Base-by-base conservation (phyloP, 2,113 vertebrate species). In the Misgurnus mizolepis region DNA sequence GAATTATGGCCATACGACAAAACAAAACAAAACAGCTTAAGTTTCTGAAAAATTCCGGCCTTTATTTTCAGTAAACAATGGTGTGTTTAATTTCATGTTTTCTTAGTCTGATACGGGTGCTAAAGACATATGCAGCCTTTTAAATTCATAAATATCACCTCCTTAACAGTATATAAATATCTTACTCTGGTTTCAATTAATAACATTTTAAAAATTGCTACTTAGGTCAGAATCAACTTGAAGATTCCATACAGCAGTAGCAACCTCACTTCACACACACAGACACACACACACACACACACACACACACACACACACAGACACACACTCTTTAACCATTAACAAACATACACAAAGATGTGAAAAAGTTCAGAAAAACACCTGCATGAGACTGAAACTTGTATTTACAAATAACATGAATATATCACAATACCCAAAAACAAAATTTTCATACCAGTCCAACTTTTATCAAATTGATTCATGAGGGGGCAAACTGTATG, bases 11-110 rank as follows among this genome's bases (percentile, higher is more conserved):
- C 53, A 65, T 6, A 50, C 53, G 39, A 60, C 18, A 1, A 69
- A 69, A 0, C 49, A 53, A 79, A 71, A 34, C 15, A 39, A 74
- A 17, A 7, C 11, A 39, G 7, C 7, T 14, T 0, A 62, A 53
- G 12, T 14, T 67, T 90, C 86, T 90, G 87, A 90, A 92, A 93
- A 92, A 93, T 91, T 92, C 87, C 74, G 69, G 85, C 89, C 86
- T 94, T 93, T 94, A 93, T 93, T 94, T 84, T 81, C 87, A 85
- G 89, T 90, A 89, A 89, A 91, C 88, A 90, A 89, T 88, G 80
- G 82, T 89, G 83, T 88, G 84, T 86, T 79, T 87, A 82, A 90
- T 88, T 88, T 77, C 84, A 84, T 85, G 87, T 87, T 88, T 80
- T 86, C 80, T 90, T 86, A 82, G 67, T 78, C 86, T 83, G 82